Conservation (phyloP, 2,113 vertebrate genomes). For the Elgaria multicarinata region DNA sequence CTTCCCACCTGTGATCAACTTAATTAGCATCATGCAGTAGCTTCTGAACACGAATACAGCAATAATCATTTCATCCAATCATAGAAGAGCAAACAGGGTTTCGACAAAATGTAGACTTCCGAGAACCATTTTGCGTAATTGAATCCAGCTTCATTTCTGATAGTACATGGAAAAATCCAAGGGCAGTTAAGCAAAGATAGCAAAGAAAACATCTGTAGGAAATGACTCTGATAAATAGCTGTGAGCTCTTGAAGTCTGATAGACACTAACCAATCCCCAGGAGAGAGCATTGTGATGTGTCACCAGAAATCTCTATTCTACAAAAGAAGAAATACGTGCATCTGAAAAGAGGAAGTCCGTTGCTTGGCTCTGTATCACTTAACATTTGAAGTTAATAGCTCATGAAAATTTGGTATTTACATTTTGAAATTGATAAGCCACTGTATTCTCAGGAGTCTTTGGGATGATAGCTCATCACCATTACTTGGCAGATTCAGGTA, state of each 20-base stretch:
- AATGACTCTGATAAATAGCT: conserved; percentile 21
- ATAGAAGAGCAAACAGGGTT: conserved; percentile 19
- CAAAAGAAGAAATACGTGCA: not conserved
- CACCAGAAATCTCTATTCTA: not conserved
- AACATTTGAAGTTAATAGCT: not conserved
- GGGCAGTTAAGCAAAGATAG: not conserved
- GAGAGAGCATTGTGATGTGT: not conserved
- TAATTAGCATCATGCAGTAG: conserved; percentile 18
- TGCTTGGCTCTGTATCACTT: not conserved
- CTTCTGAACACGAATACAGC: conserved; percentile 21
- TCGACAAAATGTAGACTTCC: conserved; percentile 1
- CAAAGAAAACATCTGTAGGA: conserved; percentile 21
- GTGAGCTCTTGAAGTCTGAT: conserved; percentile 12
- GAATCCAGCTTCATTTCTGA: conserved; percentile 6
- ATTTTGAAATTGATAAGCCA: not conserved
- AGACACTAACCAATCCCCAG: not conserved
- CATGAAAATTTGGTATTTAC: not conserved
- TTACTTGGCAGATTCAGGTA: not conserved
- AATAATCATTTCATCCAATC: conserved; percentile 13
- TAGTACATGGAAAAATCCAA: not conserved
- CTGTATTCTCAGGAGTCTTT: not conserved
- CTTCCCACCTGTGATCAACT: conserved; percentile 29
- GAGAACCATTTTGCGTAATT: conserved; percentile 2
- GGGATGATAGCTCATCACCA: not conserved
- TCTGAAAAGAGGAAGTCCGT: not conserved